These are phyloP conservation scores for Sympetrum striolatum DNA, from an alignment of 2,888 invertebrate species.

Conservation along the genomic window DNA sequence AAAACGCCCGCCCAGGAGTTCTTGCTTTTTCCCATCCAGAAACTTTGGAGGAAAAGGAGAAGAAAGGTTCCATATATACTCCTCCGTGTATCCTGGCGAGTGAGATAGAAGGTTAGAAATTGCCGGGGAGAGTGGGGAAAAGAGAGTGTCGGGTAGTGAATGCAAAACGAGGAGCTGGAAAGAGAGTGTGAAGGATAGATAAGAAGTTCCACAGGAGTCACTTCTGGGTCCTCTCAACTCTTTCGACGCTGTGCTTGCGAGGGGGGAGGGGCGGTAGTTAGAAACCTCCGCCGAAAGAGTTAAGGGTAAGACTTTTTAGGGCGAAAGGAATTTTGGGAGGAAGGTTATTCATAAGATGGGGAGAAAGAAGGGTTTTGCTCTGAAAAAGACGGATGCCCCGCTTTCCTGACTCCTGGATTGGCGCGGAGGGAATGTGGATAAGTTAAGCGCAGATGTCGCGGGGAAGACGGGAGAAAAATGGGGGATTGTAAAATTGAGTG, in stretches of 20 bases:
- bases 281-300: neutral
- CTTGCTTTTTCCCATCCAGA: neutral
- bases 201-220: conserved; percentile 19
- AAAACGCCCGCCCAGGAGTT: neutral
- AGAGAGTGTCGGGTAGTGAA: neutral
- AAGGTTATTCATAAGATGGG: conserved; percentile 35
- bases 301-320: neutral
- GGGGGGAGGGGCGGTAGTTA: neutral
- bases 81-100: neutral
- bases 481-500: neutral
- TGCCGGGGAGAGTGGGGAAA: neutral
- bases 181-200: conserved; percentile 33
- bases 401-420: neutral
- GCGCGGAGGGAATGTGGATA: neutral
- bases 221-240: neutral
- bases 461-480: neutral
- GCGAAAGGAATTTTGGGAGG: neutral
- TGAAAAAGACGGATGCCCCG: neutral
- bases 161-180: neutral
- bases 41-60: neutral
- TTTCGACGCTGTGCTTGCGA: neutral
- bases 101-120: too few relatives aligned
- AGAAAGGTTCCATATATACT: neutral
- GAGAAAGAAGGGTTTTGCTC: neutral
- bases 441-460: neutral